Evolutionary conservation across 1,140 invertebrate species (phyloP), one percentile per base, ranked within the genome.

Genomic region (Drosophila lowei): DNA sequence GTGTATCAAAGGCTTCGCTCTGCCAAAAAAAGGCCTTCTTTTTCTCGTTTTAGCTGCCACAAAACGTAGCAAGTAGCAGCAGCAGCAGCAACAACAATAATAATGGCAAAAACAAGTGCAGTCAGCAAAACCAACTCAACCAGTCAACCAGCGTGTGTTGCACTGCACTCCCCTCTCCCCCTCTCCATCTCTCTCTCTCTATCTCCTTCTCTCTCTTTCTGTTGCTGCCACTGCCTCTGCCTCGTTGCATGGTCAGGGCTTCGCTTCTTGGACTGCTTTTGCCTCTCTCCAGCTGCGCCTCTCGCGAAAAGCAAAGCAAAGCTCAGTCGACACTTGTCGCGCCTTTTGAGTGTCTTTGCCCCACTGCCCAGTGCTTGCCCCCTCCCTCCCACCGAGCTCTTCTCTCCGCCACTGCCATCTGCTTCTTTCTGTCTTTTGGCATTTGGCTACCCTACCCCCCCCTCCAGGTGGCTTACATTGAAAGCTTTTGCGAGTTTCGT

Each of bases 51-150:
- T 64, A 62, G 68, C 68, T 53, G 74, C 79, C 47, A 78, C 66
- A 72, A 81, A 81, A 56, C 63, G 63, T 74, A 79, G 70, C 75
- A 75, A 58, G 34, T 38, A 38, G 34, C 8, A 13, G 34, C 30
- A 34, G 30, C 30, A 34, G 30, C 34, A 11, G 70, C 79, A 72
- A 75, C 80, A 79, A 72, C 76, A 72, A 72, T 48, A 66, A 73
- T 54, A 70, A 47, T 48, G 28, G 57, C 47, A 78, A 56, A 48
- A 74, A 74, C 77, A 79, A 79, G 71, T 78, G 76, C 76, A 78
- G 61, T 66, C 75, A 78, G 79, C 79, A 74, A 78, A 74, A 78
- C 64, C 70, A 78, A 78, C 74, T 74, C 79, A 83, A 83, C 79
- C 79, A 81, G 79, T 83, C 42, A 42, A 13, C 34, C 34, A 38